These are phyloP conservation scores for Brachionus calyciflorus DNA, from an alignment of 1,140 invertebrate genomes.

Conservation along the genomic window DNA sequence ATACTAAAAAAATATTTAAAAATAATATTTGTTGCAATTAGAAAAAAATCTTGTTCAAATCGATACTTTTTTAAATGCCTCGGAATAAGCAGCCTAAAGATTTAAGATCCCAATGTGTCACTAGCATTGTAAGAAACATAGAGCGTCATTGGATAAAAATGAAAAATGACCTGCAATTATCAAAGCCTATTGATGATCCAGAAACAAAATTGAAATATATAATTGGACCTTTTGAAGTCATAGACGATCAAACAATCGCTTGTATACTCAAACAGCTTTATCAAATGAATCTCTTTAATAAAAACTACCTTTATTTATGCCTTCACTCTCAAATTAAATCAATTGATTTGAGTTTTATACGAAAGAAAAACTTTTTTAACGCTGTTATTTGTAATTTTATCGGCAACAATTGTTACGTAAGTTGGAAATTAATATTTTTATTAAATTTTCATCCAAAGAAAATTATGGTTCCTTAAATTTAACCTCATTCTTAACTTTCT, in stretches of 20 bases:
- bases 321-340: neutral
- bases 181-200: neutral
- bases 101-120: too few species aligned
- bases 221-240: conserved; percentile 8
- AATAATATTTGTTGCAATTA: too few species aligned
- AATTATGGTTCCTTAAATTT: too few species aligned
- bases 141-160: conserved; percentile 27
- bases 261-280: conserved; percentile 7
- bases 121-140: too few species aligned
- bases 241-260: neutral
- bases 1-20: too few species aligned
- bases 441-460: too few species aligned
- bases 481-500: too few species aligned
- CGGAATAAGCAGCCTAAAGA: too few species aligned
- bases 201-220: neutral
- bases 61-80: too few species aligned
- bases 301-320: neutral
- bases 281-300: conserved; percentile 21
- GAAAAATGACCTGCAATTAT: neutral
- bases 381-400: conserved; percentile 5
- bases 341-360: conserved; percentile 11
- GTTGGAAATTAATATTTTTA: neutral
- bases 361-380: conserved; percentile 9
- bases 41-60: too few species aligned
- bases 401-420: conserved; percentile 32